These are phyloP conservation scores for Hippasteria phrygiana DNA, from an alignment of 53 echinoderm and acorn worm genomes.

Conservation along the genomic window DNA sequence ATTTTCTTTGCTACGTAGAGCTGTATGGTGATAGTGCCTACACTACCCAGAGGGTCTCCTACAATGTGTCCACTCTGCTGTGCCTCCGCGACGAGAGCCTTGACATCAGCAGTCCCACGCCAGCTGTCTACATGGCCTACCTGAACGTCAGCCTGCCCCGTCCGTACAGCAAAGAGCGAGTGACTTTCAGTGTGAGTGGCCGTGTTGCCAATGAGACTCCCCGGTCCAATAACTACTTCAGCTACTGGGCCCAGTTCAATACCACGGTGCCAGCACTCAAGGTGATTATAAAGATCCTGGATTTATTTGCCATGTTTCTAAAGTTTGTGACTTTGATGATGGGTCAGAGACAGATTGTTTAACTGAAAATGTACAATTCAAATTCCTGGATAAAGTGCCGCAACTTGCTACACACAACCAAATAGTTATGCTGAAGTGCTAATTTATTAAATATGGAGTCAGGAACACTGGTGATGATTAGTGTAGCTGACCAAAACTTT, in stretches of 20 bases:
- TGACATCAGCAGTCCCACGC: conserved; percentile 4
- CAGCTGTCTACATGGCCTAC: conserved; percentile 60
- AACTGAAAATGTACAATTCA: too few species aligned
- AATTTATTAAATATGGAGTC: too few species aligned
- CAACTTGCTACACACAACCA: too few species aligned
- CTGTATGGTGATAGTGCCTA: conserved; percentile 67
- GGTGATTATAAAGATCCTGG: conserved; percentile 51
- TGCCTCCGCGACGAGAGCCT: conserved; percentile 67
- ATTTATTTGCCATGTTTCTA: too few species aligned
- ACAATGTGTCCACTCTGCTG: conserved; percentile 65
- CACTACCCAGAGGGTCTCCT: conserved; percentile 14
- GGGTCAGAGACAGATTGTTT: too few species aligned
- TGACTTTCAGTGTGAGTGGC: conserved; percentile 59
- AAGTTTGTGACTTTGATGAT: too few species aligned
- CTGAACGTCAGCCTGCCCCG: conserved; percentile 65
- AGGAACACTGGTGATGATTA: too few species aligned
- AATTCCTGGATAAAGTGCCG: too few species aligned
- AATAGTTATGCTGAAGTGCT: too few species aligned
- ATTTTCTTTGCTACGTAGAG: conserved; percentile 13
- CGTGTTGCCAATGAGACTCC: conserved; percentile 72
- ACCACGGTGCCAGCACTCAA: conserved; percentile 75
- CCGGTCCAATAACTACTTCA: conserved; percentile 54
- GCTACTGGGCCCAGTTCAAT: conserved; percentile 82
- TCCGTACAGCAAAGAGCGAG: conserved; percentile 38
- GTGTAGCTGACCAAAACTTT: too few species aligned